Evolutionary conservation across 2,797 vertebrate genomes (phyloP), one percentile per base, ranked within the genome.

Genomic region (Semotilus atromaculatus): DNA sequence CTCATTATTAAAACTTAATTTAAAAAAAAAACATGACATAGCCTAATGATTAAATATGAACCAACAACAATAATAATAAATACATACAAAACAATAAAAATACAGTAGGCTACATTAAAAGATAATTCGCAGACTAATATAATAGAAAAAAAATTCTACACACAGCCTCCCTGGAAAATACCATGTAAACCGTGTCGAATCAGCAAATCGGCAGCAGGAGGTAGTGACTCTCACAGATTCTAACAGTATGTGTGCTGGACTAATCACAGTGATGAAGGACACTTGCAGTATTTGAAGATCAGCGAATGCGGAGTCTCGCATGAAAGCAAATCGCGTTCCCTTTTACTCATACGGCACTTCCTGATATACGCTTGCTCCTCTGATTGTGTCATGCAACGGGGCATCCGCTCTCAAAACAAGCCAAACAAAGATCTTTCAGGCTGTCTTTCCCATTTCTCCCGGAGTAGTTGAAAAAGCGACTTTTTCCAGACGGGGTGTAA

Each of bases 351-450:
- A n/a, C 55, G 53, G 76, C 7, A 92, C 93, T 95, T 95, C 94
- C 94, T 92, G 93, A 85, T 88, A 88, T 79, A 60, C 86, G 62
- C 90, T 87, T 88, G 84, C 80, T 85, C 86, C 82, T 86, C 71
- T 86, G 86, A 73, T 87, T 89, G 93, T 93, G 91, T 92, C 93
- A 92, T 93, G 92, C 91, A 90, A 90, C 90, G 88, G 90, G 90
- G 89, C 88, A 81, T 74, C 85, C 68, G 55, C 83, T 86, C 18
- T 83, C 72, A n/a, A 18, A 89, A 88, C 89, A 73, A 40, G 76
- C 70, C 76, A 31, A 70, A 88, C 88, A 88, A 88, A 77, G 83
- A 71, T 68, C 88, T 73, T 87, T 31, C 31, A 23, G 70, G 31
- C 55, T 66, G 38, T 34, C 53, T 40, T 51, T 48, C 38, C 11